A percentile compares a stretch with the other conserved stretches of the same genome.
Evolutionary conservation across 1,140 invertebrate species (phyloP).

Genomic region (Portunus trituberculatus): DNA sequence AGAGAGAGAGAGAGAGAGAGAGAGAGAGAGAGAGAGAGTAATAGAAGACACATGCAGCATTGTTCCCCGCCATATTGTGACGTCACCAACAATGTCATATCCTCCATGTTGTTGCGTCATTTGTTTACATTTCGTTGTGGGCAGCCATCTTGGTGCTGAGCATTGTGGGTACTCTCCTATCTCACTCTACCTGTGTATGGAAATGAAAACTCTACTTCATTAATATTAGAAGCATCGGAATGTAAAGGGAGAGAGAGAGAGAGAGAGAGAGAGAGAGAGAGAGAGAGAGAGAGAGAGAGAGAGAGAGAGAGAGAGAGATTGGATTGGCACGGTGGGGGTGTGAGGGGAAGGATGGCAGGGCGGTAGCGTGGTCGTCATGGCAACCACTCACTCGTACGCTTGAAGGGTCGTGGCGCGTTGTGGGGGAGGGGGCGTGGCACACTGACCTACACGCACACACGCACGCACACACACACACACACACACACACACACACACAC

Average conservation of each 20-base stretch:
- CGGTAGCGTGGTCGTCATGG: neutral
- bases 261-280: conserved; percentile 2
- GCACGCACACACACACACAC: neutral
- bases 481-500: conserved; percentile 20
- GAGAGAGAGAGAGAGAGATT: neutral
- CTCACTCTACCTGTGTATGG: neutral
- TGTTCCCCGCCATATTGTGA: neutral
- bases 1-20: no score
- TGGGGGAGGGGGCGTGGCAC: neutral
- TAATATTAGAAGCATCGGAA: neutral
- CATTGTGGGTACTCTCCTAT: neutral
- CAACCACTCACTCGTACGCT: conserved; percentile 18
- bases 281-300: conserved; percentile 18
- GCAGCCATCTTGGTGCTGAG: conserved; percentile 17
- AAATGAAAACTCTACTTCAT: neutral
- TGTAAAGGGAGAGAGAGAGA: neutral
- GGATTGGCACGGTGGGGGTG: neutral
- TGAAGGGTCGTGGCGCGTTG: neutral
- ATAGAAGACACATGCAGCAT: neutral
- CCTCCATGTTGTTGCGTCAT: conserved; percentile 11
- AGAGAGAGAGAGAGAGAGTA: neutral
- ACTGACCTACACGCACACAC: neutral
- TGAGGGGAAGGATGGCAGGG: neutral
- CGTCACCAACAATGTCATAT: neutral
- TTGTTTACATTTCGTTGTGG: neutral